Evolutionary conservation across 1,140 invertebrate genomes (phyloP), one percentile per base, ranked within the genome.

Genomic region (Cecropterus lyciades): DNA sequence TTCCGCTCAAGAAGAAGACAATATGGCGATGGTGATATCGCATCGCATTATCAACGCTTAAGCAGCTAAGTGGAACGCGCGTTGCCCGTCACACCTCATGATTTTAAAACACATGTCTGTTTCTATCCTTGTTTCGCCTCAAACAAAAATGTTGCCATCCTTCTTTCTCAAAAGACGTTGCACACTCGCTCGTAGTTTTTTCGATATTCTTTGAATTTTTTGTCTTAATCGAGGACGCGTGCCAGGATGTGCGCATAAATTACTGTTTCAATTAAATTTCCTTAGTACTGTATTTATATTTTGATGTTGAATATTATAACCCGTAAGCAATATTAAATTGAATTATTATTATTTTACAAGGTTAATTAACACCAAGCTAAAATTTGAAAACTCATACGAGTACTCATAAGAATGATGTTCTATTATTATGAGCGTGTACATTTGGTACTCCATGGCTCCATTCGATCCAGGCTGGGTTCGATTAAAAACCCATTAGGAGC

Each of bases 41-140:
- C 65, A 64, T 69, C 67, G 67, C 69, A 71, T 67, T 75, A 78
- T 75, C 69, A 76, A 72, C 75, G 65, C 69, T 72, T 73, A 65
- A 57, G 59, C 68, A 74, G 65, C 70, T 72, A 74, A 72, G 74
- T 70, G 74, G 71, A 79, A 79, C 77, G 74, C 79, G 79, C 75
- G 79, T 71, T 76, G 48, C 57, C 24, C 68, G 79, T 80, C 64
- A 75, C 75, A 71, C 78, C 51, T 24, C 27, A 68, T 68, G 70
- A 73, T 64, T 69, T 63, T 64, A 69, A 72, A 67, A 79, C 70
- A 73, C 68, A 73, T 70, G 67, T 69, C 62, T 48, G 72, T 65
- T 51, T 51, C 46, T 27, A 56, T 65, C 70, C 71, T 56, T 45
- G 8, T 76, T 67, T 42, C 67, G 33, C 48, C 10, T 37, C 13